A percentile compares a stretch with the other conserved stretches of the same genome.
These are phyloP conservation scores for Garrulus glandarius DNA, from an alignment of 2,797 vertebrate species.

Conservation along the genomic window DNA sequence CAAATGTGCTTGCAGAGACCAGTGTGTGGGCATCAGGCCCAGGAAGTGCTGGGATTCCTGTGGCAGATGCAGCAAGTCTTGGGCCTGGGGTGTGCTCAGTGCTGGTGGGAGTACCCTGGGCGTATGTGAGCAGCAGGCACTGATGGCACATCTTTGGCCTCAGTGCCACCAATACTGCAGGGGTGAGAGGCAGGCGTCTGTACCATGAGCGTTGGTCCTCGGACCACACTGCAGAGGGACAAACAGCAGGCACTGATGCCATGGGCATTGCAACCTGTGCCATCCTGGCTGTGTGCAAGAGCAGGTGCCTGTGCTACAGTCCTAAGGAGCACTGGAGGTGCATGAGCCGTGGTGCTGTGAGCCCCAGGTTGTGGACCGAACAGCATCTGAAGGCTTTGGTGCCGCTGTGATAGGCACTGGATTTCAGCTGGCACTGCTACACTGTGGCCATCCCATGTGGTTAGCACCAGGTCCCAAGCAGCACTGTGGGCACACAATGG, in stretches of 20 bases:
- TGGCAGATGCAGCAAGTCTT: not conserved
- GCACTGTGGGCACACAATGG: rapidly evolving
- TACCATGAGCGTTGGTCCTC: rapidly evolving
- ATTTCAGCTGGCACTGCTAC: not conserved
- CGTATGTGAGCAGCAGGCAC: not conserved
- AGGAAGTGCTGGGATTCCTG: not conserved
- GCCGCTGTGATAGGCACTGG: not conserved
- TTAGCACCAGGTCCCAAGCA: not conserved
- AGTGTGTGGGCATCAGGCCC: rapidly evolving
- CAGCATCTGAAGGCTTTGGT: not conserved
- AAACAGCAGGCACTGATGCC: not conserved
- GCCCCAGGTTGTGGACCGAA: not conserved
- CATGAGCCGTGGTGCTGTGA: not conserved
- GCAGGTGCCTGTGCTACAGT: not conserved
- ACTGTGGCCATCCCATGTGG: rapidly evolving
- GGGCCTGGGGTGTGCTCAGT: not conserved
- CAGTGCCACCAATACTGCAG: rapidly evolving
- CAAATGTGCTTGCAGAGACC: not conserved
- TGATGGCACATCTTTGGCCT: not conserved
- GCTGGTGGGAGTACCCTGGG: not conserved
- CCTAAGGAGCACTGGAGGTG: not conserved
- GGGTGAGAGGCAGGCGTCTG: not conserved
- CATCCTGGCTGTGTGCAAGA: not conserved
- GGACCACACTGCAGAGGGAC: rapidly evolving
- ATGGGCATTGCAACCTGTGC: not conserved